Percentiles rank a stretch among this genome's conserved stretches.
phyloP scores from a whole-genome alignment of 35 echinoderm and acorn worm genomes.

The Diadema setosum region DNA sequence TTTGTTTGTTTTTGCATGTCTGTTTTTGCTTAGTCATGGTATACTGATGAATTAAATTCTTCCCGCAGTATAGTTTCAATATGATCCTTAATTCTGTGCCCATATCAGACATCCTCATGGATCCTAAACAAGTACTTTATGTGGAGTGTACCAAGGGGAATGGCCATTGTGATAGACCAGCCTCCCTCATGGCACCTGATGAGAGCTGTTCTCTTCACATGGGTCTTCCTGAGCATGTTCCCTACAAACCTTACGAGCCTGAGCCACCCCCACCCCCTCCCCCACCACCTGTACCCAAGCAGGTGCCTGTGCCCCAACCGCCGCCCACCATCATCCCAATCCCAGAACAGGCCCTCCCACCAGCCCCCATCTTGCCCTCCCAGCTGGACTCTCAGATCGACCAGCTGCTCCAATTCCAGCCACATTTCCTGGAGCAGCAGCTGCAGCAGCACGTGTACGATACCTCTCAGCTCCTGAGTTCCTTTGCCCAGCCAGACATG shows the following conservation, averaged over 20 bases:
- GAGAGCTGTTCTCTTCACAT: slow-evolving; percentile 30
- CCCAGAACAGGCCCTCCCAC: background rate
- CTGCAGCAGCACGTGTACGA: slow-evolving; percentile 11
- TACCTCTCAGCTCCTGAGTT: background rate
- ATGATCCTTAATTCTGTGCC: background rate
- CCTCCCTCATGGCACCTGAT: slow-evolving; percentile 15
- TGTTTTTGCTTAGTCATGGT: no score
- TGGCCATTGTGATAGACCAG: background rate
- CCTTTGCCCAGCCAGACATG: background rate
- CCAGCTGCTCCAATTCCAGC: slow-evolving; percentile 12
- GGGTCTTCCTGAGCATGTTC: background rate
- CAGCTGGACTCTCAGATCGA: slow-evolving; percentile 17
- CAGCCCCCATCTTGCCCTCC: background rate
- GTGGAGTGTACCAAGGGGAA: slow-evolving; percentile 27
- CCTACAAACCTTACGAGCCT: background rate
- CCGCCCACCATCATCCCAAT: background rate
- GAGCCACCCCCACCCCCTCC: background rate
- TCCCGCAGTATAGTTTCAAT: no score
- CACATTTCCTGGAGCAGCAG: slow-evolving; percentile 21
- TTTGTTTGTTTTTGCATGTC: no score
- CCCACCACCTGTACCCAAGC: background rate
- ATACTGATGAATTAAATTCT: no score
- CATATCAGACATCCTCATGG: slow-evolving; percentile 54
- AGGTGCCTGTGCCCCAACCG: background rate
- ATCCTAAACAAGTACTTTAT: slow-evolving; percentile 62